Base-by-base conservation (phyloP, 2,113 vertebrate genomes). In the Mormyrus iriodes region DNA sequence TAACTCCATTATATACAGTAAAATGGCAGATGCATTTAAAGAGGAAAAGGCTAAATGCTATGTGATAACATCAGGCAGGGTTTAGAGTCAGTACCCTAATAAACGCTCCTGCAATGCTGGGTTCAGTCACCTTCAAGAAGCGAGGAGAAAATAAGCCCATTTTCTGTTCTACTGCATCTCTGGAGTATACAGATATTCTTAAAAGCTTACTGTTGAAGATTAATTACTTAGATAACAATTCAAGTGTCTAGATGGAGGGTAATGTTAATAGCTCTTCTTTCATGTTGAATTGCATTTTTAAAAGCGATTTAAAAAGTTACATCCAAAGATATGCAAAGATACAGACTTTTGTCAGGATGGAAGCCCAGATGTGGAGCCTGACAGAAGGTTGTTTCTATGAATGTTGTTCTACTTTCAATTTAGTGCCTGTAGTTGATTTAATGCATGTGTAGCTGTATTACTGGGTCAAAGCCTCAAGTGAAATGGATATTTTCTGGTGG, bases 141-240 rank as follows among this genome's bases (percentile, higher is more conserved):
- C 69, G 39, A 39, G 31, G 13, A 9, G 35, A 76, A 76, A 76
- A 79, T 73, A 35, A 39, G 73, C 35, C 35, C 31, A 42, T 42
- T 79, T 79, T 19, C 35, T 19, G 42, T 79, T 79, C 17, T 35
- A 42, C 73, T 42, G 15, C 42, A 79, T 79, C 73, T 79, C 13
- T 79, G 2, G 17, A 79, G 73, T 39, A 35, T 79, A 79, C 31
- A 17, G 73, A 42, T 79, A 35, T 79, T 79, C 73, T 79, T 79
- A 79, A 42, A 79, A 79, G 73, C 73, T 79, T 39, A 79, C 73
- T 39, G 31, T 39, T 6, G 35, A 42, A 39, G 73, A 79, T 79
- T 39, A 79, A 79, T 79, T 79, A 79, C 73, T 42, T 79, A 79
- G 73, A 79, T 79, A 79, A 79, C 73, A 79, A 79, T 19, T 79